phyloP scores from a whole-genome alignment of 2,888 invertebrate species.

The Epinotia bilunana region DNA sequence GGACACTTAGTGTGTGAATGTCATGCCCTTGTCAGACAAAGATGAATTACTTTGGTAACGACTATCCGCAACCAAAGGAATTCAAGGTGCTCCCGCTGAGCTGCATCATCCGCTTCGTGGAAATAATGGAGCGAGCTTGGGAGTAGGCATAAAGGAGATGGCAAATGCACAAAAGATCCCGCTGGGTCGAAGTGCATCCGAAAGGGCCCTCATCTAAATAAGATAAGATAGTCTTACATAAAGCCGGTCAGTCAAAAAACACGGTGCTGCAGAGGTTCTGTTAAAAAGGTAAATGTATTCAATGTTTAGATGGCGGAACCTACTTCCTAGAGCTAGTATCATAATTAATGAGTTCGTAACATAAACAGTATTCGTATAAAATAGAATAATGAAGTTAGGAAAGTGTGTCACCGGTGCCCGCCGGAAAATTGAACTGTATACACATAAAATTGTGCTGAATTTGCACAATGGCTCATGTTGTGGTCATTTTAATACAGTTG shows the following conservation, averaged over 20 bases:
- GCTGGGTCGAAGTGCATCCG: too few species aligned
- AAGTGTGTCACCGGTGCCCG: slow-evolving; percentile 50
- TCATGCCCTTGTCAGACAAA: too few species aligned
- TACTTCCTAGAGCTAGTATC: slow-evolving; percentile 47
- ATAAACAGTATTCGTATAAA: slow-evolving; percentile 48
- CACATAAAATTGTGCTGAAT: slow-evolving; percentile 18
- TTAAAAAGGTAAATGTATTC: slow-evolving; percentile 38
- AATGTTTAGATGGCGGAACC: slow-evolving; percentile 49
- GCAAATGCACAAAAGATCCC: too few species aligned
- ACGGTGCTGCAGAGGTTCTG: background rate
- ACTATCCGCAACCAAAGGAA: too few species aligned
- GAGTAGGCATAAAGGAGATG: too few species aligned
- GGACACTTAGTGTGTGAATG: too few species aligned
- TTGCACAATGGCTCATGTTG: slow-evolving; percentile 14
- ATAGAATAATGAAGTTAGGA: slow-evolving; percentile 50
- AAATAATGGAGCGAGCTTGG: too few species aligned
- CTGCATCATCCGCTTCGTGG: too few species aligned
- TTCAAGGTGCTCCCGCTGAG: too few species aligned
- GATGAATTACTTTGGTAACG: too few species aligned
- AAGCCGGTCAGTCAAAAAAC: slow-evolving; percentile 10
- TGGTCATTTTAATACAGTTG: slow-evolving; percentile 10
- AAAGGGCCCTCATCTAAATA: too few species aligned
- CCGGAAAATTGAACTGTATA: slow-evolving; percentile 37
- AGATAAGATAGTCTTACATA: slow-evolving; percentile 24
- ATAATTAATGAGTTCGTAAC: slow-evolving; percentile 50